phyloP scores from a whole-genome alignment of 2,888 invertebrate species.

The Calliphora vomitoria region DNA sequence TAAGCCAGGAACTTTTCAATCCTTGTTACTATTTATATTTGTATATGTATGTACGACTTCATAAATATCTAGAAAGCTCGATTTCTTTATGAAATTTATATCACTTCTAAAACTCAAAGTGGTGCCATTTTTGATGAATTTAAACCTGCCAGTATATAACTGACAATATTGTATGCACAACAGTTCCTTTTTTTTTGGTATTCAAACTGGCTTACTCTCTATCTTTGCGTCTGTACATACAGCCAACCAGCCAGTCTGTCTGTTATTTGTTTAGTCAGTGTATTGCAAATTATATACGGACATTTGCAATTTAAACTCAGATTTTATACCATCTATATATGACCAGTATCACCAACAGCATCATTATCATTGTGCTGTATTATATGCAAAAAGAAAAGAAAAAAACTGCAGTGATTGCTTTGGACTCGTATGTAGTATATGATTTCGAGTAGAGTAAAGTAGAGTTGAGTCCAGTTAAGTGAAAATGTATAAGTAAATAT shows the following conservation, averaged over 20 bases:
- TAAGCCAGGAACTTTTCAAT: not conserved
- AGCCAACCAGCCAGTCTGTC: not conserved
- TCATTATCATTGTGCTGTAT: slow-evolving; percentile 50
- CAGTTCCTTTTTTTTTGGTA: slow-evolving; percentile 26
- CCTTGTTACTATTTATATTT: not conserved
- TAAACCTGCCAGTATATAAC: slow-evolving; percentile 3
- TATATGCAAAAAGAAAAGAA: not conserved
- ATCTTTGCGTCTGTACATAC: not conserved
- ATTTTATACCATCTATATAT: slow-evolving; percentile 61
- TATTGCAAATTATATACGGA: slow-evolving; percentile 74
- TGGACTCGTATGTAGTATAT: slow-evolving; percentile 38
- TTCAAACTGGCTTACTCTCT: not conserved
- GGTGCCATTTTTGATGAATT: slow-evolving; percentile 1
- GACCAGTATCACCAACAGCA: slow-evolving; percentile 59
- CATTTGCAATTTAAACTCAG: slow-evolving; percentile 74
- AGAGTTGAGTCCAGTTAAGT: slow-evolving; percentile 74
- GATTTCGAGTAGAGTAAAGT: slow-evolving; percentile 43
- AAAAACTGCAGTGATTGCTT: slow-evolving; percentile 50
- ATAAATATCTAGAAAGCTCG: too few species aligned
- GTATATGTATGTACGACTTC: not conserved
- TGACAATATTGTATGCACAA: slow-evolving; percentile 50
- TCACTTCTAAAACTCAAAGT: slow-evolving; percentile 5
- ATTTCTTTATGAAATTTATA: too few species aligned
- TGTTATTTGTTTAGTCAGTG: slow-evolving; percentile 71
- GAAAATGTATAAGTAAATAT: slow-evolving; percentile 81